A percentile compares a stretch with the other conserved stretches of the same genome.
Evolutionary conservation across 2,888 invertebrate species (phyloP).

Genomic region (Drosophila flavopinicola): DNA sequence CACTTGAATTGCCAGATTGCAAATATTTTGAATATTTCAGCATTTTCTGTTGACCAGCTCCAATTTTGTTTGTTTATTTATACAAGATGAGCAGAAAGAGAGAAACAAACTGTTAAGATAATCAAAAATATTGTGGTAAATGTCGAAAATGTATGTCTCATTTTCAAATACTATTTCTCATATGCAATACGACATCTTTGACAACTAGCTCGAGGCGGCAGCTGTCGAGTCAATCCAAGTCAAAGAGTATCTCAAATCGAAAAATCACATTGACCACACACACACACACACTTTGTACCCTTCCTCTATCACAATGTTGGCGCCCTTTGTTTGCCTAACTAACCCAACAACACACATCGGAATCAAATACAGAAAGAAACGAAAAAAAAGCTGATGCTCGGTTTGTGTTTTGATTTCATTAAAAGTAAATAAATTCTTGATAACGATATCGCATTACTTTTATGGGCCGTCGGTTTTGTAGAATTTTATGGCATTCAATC

Average conservation of each 20-base stretch:
- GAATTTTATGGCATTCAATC: constrained; percentile 26
- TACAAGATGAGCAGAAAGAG: neutral
- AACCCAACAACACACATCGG: constrained; percentile 28
- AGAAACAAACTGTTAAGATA: neutral
- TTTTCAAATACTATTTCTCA: constrained; percentile 23
- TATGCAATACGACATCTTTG: constrained; percentile 13
- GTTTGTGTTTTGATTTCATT: constrained; percentile 59
- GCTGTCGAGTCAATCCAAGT: constrained; percentile 44
- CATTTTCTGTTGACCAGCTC: constrained; percentile 3
- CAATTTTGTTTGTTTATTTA: constrained; percentile 19
- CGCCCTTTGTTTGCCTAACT: constrained; percentile 53
- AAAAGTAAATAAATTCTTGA: constrained; percentile 67
- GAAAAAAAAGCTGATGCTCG: constrained; percentile 31
- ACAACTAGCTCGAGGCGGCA: constrained; percentile 41
- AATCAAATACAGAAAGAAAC: constrained; percentile 3
- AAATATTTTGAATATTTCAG: neutral
- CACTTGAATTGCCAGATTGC: constrained; percentile 1
- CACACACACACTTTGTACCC: constrained; percentile 14
- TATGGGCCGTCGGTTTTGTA: constrained; percentile 16
- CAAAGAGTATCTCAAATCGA: constrained; percentile 16
- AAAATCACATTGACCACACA: constrained; percentile 41
- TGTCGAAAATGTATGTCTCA: constrained; percentile 5
- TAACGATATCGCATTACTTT: constrained; percentile 59
- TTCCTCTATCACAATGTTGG: constrained; percentile 45
- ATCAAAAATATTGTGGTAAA: constrained; percentile 15